A percentile compares a stretch with the other conserved stretches of the same genome.
Evolutionary conservation across 2,113 vertebrate species (phyloP).

Genomic region (Hypomesus transpacificus): DNA sequence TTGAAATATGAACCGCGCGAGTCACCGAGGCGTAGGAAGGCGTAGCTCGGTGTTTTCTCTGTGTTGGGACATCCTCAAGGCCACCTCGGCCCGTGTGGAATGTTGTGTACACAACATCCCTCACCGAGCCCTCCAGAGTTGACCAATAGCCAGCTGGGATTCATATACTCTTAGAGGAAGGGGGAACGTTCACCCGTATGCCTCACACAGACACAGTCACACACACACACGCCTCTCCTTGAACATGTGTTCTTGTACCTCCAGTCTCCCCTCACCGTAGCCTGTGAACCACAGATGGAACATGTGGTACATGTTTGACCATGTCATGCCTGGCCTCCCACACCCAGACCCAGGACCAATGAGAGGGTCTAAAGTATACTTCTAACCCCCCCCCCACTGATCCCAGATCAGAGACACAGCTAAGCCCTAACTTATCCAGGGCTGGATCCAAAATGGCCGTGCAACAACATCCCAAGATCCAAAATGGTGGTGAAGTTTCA

Average conservation of each 20-base stretch:
- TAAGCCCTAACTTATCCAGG: neutral
- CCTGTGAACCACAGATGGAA: neutral
- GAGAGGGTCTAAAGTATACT: neutral
- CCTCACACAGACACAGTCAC: too few species aligned
- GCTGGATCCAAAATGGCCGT: neutral
- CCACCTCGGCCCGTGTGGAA: neutral
- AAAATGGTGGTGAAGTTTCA: neutral
- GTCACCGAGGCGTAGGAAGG: neutral
- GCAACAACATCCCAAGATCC: neutral
- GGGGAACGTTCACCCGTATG: too few species aligned
- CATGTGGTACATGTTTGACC: neutral
- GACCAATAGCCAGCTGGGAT: too few species aligned
- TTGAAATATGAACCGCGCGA: neutral
- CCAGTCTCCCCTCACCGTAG: neutral
- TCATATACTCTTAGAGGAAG: too few species aligned
- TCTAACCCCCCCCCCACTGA: neutral
- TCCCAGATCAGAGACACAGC: neutral
- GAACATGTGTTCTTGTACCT: neutral
- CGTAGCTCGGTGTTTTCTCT: neutral
- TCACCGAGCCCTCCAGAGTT: neutral
- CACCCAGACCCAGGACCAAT: too few species aligned
- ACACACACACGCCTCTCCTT: too few species aligned
- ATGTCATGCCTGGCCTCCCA: neutral
- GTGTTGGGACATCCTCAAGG: neutral
- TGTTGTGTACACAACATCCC: neutral